These are phyloP conservation scores for Argya squamiceps DNA, from an alignment of 2,797 vertebrate species.

Conservation along the genomic window DNA sequence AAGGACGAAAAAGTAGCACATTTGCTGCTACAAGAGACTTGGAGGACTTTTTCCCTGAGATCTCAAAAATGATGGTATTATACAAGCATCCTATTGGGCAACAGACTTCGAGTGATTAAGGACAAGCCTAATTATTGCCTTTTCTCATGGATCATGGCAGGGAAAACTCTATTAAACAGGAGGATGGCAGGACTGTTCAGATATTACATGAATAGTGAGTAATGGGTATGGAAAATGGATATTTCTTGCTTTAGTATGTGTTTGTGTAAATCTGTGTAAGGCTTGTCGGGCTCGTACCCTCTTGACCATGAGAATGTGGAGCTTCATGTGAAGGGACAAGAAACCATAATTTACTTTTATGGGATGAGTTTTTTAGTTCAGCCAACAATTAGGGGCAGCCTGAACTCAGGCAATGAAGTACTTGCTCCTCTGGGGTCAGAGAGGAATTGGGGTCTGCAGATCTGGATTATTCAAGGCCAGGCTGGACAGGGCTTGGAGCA, in stretches of 20 bases:
- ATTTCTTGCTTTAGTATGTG: neutral
- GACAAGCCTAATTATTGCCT: neutral
- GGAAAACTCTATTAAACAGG: neutral
- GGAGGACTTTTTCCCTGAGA: neutral
- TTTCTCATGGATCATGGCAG: neutral
- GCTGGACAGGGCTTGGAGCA: neutral
- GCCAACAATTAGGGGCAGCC: neutral
- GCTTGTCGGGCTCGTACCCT: neutral
- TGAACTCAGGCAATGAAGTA: neutral
- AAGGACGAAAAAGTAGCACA: neutral
- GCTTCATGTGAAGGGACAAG: neutral
- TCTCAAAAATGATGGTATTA: neutral
- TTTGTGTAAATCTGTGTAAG: neutral
- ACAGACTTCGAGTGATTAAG: accelerated
- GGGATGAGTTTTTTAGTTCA: neutral
- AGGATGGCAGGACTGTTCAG: neutral
- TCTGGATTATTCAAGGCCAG: neutral
- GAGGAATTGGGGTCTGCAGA: neutral
- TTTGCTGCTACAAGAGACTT: neutral
- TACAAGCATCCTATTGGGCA: neutral
- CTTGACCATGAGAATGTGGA: neutral
- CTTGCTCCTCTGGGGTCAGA: neutral
- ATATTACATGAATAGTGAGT: neutral
- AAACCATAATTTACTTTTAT: neutral
- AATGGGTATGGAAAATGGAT: neutral